Conservation (phyloP, 2,113 vertebrate species). For the Phylloscopus whistleri region DNA sequence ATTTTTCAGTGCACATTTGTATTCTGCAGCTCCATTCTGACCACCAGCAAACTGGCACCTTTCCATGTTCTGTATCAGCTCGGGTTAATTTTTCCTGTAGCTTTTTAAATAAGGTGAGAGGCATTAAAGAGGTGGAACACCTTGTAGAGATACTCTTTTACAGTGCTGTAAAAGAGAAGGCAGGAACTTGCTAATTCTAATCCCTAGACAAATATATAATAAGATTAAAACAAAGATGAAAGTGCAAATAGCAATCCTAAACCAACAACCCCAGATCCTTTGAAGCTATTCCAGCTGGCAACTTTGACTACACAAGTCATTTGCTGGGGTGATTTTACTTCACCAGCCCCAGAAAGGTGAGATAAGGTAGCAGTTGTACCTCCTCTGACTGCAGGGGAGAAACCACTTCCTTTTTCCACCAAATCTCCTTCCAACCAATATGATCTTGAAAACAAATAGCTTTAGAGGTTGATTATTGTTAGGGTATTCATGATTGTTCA, state of each 20-base stretch:
- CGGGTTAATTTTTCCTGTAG: not conserved
- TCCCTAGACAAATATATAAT: not conserved
- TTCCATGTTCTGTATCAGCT: not conserved
- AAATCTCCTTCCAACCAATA: not conserved
- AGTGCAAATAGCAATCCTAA: not conserved
- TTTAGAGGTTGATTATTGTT: not conserved
- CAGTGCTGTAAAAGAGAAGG: not conserved
- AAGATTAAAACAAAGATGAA: constrained; percentile 29
- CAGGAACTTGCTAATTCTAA: not conserved
- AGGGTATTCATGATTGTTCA: not conserved
- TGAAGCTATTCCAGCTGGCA: constrained; percentile 25
- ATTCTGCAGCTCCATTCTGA: not conserved
- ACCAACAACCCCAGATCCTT: not conserved
- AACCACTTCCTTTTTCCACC: not conserved
- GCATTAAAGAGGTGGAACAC: not conserved
- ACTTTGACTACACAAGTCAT: not conserved
- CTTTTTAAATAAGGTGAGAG: not conserved
- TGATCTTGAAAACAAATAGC: not conserved
- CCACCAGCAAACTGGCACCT: not conserved
- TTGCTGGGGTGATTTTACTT: not conserved
- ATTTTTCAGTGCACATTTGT: not conserved
- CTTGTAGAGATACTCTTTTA: not conserved
- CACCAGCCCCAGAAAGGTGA: not conserved
- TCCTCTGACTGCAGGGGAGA: not conserved
- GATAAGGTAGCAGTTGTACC: not conserved